Evolutionary conservation across 2,888 invertebrate species (phyloP).

Genomic region (Rhingia campestris): DNA sequence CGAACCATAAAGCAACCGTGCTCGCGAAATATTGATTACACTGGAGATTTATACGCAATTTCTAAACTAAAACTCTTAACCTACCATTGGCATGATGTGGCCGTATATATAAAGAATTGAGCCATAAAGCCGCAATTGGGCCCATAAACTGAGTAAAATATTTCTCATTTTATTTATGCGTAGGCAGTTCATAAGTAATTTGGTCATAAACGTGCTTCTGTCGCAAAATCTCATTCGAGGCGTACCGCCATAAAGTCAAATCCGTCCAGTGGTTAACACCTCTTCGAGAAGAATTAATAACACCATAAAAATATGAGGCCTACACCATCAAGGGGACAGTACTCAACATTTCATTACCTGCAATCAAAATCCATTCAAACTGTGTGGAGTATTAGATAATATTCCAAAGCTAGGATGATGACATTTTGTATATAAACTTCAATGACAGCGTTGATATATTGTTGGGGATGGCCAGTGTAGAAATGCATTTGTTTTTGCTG

Average conservation of each 20-base stretch:
- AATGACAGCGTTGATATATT: conserved; percentile 13
- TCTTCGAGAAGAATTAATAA: conserved; percentile 25
- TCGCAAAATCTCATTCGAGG: conserved; percentile 14
- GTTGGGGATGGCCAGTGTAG: conserved; percentile 1
- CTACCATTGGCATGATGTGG: conserved; percentile 33
- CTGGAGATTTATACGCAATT: conserved; percentile 1
- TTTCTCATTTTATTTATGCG: conserved; percentile 41
- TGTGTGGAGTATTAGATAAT: too few relatives aligned
- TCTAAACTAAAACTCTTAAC: conserved; percentile 22
- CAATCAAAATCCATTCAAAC: conserved; percentile 24
- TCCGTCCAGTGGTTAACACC: conserved; percentile 1
- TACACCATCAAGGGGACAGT: background rate
- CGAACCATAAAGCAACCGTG: conserved; percentile 41
- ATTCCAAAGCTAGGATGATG: background rate
- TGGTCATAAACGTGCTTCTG: conserved; percentile 33
- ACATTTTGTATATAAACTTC: background rate
- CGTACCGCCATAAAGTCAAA: conserved; percentile 12
- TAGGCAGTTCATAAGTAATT: conserved; percentile 54
- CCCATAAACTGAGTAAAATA: conserved; percentile 33
- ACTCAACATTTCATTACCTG: conserved; percentile 33
- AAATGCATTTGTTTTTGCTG: conserved; percentile 13
- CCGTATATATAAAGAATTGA: conserved; percentile 22
- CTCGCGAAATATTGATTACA: conserved; percentile 46
- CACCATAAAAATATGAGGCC: conserved; percentile 32
- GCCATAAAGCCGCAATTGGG: conserved; percentile 33